Evolutionary conservation across 2,113 vertebrate genomes (phyloP).

Genomic region (Atlantisia rogersi): DNA sequence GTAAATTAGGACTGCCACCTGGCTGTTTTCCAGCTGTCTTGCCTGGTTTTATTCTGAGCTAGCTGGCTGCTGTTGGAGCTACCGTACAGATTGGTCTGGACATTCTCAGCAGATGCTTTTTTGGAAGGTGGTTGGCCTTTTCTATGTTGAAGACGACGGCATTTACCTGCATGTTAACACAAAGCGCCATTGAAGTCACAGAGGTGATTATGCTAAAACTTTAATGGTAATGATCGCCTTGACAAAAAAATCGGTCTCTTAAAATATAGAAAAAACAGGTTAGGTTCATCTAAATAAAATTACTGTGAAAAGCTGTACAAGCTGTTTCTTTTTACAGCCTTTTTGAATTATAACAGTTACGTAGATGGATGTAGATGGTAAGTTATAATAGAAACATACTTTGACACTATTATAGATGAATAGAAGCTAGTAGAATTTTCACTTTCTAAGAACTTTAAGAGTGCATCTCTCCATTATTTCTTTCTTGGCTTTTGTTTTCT

Average conservation of each 20-base stretch:
- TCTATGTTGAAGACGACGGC: not conserved
- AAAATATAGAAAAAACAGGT: not conserved
- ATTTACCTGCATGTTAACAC: not conserved
- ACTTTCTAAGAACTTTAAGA: not conserved
- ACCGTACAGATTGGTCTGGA: constrained; percentile 40
- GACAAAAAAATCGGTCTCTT: not conserved
- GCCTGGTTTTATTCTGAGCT: constrained; percentile 45
- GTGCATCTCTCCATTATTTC: not conserved
- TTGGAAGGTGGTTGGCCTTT: not conserved
- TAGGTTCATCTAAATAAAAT: constrained; percentile 1
- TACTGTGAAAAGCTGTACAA: not conserved
- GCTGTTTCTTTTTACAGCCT: not conserved
- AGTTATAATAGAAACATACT: not conserved
- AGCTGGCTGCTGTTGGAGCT: constrained; percentile 53
- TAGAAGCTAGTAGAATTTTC: not conserved
- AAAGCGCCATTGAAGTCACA: not conserved
- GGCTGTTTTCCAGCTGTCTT: constrained; percentile 54
- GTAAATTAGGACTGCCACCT: constrained; percentile 58
- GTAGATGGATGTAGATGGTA: not conserved
- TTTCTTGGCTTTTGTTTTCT: not conserved
- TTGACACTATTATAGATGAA: not conserved
- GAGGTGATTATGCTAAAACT: not conserved
- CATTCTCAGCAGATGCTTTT: not conserved
- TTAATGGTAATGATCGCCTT: not conserved
- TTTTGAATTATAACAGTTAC: not conserved